phyloP scores from a whole-genome alignment of 2,888 invertebrate genomes.

The Ennomos erosarius region DNA sequence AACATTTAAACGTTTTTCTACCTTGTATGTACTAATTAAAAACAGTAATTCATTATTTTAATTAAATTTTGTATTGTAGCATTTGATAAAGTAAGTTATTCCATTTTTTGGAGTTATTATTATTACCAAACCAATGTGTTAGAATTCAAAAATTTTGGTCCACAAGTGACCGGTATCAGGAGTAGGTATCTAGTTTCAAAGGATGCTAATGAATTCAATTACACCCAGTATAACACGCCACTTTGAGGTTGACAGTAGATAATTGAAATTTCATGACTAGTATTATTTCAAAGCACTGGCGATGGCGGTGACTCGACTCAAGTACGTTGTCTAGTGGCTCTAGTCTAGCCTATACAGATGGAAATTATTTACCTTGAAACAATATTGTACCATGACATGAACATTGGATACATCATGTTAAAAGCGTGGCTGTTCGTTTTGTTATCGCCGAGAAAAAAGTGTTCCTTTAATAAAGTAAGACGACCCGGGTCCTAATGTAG shows the following conservation, averaged over 20 bases:
- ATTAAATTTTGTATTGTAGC: too few relatives aligned
- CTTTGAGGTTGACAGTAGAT: slow-evolving; percentile 31
- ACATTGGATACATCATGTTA: slow-evolving; percentile 25
- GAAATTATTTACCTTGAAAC: slow-evolving; percentile 9
- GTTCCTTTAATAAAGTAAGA: slow-evolving; percentile 59
- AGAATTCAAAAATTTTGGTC: too few relatives aligned
- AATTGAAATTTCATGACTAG: slow-evolving; percentile 47
- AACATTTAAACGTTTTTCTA: too few relatives aligned
- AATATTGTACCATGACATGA: neutral
- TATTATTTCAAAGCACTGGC: slow-evolving; percentile 26
- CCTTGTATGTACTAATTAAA: too few relatives aligned
- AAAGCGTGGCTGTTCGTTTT: slow-evolving; percentile 31
- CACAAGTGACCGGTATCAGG: too few relatives aligned
- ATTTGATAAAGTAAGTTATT: too few relatives aligned
- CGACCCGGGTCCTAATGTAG: slow-evolving; percentile 66
- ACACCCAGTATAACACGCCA: slow-evolving; percentile 12
- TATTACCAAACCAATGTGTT: too few relatives aligned
- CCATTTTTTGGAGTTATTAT: too few relatives aligned
- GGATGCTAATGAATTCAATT: too few relatives aligned
- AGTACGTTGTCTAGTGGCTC: neutral
- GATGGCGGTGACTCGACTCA: too few relatives aligned
- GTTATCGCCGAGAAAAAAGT: slow-evolving; percentile 45
- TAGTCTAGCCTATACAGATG: slow-evolving; percentile 10
- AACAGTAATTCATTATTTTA: too few relatives aligned
- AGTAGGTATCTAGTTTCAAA: too few relatives aligned